Evolutionary conservation across 1,140 invertebrate genomes (phyloP).

Genomic region (Drosophila subobscura): DNA sequence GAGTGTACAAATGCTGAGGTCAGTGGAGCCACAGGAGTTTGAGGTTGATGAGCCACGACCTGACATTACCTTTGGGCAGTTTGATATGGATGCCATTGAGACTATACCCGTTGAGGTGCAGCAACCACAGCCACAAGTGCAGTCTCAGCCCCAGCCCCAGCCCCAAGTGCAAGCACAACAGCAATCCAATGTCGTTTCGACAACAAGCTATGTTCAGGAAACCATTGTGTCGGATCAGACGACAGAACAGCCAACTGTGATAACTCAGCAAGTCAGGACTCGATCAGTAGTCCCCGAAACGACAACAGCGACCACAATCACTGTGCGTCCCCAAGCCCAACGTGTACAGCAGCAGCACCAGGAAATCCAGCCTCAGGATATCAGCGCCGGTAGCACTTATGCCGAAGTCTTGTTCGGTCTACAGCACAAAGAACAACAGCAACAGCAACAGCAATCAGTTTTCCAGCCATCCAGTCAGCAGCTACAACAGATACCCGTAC

Average conservation of each 20-base stretch:
- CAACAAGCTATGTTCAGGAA: slow-evolving; percentile 54
- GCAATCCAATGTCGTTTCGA: slow-evolving; percentile 9
- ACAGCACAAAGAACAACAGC: slow-evolving; percentile 62
- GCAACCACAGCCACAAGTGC: slow-evolving; percentile 11
- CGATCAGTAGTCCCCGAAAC: neutral
- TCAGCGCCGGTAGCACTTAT: slow-evolving; percentile 73
- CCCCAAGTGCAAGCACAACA: slow-evolving; percentile 14
- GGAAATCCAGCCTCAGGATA: slow-evolving; percentile 45
- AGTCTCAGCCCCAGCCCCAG: neutral
- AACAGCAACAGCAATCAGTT: slow-evolving; percentile 46
- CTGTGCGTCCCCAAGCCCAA: slow-evolving; percentile 54
- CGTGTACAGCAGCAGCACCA: slow-evolving; percentile 31
- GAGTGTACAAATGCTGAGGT: slow-evolving; percentile 49
- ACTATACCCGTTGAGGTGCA: slow-evolving; percentile 56
- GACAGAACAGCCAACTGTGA: slow-evolving; percentile 62
- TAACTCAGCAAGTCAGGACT: slow-evolving; percentile 43
- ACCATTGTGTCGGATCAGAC: slow-evolving; percentile 37
- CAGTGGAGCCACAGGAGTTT: slow-evolving; percentile 73
- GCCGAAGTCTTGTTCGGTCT: slow-evolving; percentile 81
- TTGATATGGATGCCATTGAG: slow-evolving; percentile 79
- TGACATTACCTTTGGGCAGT: slow-evolving; percentile 79
- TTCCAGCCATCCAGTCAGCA: slow-evolving; percentile 86
- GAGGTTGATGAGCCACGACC: slow-evolving; percentile 73
- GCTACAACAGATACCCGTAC: slow-evolving; percentile 73
- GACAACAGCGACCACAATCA: slow-evolving; percentile 9